Evolutionary conservation across 2,113 vertebrate species (phyloP).

Genomic region (Xiphophorus couchianus): DNA sequence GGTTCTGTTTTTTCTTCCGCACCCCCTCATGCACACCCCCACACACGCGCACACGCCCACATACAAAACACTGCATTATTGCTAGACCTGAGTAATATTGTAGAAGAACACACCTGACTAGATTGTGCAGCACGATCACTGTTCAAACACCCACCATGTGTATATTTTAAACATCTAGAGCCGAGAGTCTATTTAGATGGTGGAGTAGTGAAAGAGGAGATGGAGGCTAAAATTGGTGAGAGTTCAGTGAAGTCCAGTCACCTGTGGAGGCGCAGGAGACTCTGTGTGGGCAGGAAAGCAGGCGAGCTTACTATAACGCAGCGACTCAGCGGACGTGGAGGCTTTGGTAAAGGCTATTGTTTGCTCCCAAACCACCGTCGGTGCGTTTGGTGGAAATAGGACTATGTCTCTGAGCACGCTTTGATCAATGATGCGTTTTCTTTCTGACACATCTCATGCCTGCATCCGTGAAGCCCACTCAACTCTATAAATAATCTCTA

Average conservation of each 20-base stretch:
- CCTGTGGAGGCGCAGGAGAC: constrained; percentile 72
- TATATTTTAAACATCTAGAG: constrained; percentile 58
- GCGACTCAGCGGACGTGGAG: constrained; percentile 11
- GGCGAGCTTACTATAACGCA: constrained; percentile 46
- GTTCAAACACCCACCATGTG: constrained; percentile 54
- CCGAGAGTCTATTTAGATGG: constrained; percentile 50
- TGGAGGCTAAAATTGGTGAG: constrained; percentile 65
- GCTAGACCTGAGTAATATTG: constrained; percentile 33
- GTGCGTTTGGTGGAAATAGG: constrained; percentile 48
- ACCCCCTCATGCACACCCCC: constrained; percentile 24
- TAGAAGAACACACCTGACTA: constrained; percentile 39
- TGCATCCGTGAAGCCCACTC: constrained; percentile 77
- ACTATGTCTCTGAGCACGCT: constrained; percentile 56
- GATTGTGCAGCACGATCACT: constrained; percentile 32
- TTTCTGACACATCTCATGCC: constrained; percentile 76
- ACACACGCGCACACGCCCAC: not conserved
- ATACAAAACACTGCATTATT: not conserved
- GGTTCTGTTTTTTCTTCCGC: constrained; percentile 11
- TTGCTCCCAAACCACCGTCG: constrained; percentile 27
- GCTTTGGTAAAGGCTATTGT: constrained; percentile 41
- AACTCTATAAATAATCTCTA: constrained; percentile 78
- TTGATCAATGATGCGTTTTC: constrained; percentile 75
- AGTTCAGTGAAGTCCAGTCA: constrained; percentile 64
- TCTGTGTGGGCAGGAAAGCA: constrained; percentile 57
- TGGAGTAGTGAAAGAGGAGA: constrained; percentile 38